phyloP scores from a whole-genome alignment of 2,888 invertebrate genomes.

The Steromphala cineraria region DNA sequence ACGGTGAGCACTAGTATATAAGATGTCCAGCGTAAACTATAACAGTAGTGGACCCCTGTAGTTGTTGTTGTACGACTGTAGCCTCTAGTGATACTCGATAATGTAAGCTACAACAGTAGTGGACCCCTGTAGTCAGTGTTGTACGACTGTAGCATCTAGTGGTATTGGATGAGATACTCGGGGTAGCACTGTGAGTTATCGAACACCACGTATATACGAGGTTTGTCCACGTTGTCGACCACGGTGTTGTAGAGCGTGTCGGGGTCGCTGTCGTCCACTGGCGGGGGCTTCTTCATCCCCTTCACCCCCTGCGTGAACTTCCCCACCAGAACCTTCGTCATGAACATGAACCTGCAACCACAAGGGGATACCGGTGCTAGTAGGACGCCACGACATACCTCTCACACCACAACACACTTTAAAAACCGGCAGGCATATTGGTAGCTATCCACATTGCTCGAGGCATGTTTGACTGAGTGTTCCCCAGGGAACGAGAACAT shows the following conservation, averaged over 20 bases:
- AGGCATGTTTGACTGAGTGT: too few relatives aligned
- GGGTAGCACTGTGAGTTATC: constrained; percentile 49
- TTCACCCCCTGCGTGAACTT: constrained; percentile 37
- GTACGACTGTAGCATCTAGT: background rate
- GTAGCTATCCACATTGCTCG: too few relatives aligned
- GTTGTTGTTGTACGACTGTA: background rate
- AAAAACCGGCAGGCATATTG: too few relatives aligned
- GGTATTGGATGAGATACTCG: constrained; percentile 43
- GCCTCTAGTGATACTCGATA: constrained; percentile 21
- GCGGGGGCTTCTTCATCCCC: constrained; percentile 46
- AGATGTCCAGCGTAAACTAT: too few relatives aligned
- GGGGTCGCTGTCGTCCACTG: constrained; percentile 34
- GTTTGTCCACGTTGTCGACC: constrained; percentile 41
- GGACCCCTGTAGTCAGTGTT: too few relatives aligned
- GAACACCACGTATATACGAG: constrained; percentile 49
- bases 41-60: too few relatives aligned
- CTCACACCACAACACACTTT: too few relatives aligned
- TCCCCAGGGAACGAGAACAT: too few relatives aligned
- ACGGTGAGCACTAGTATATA: too few relatives aligned
- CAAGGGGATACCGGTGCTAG: too few relatives aligned
- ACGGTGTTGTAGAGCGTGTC: constrained; percentile 46
- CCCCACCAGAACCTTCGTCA: constrained; percentile 49
- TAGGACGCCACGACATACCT: too few relatives aligned
- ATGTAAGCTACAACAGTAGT: constrained; percentile 20
- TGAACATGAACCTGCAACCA: constrained; percentile 33